Percentiles rank a stretch among this genome's conserved stretches.
These are phyloP conservation scores for Dryococelus australis DNA, from an alignment of 2,888 invertebrate species.

Conservation along the genomic window DNA sequence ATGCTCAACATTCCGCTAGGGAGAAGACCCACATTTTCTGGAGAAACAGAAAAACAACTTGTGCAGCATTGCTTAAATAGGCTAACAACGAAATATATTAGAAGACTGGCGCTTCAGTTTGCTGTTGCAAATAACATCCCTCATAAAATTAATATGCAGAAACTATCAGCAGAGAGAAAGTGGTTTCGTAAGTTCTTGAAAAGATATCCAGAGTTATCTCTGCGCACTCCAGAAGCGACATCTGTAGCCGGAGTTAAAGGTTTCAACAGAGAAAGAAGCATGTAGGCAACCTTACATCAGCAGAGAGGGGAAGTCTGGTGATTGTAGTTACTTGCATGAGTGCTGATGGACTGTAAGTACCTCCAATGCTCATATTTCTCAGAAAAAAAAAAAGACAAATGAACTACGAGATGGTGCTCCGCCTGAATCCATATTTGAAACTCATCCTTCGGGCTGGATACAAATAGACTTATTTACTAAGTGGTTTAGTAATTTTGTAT, in stretches of 20 bases:
- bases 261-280: slow-evolving; percentile 52
- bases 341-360: slow-evolving; percentile 52
- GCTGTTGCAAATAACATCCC: slow-evolving; percentile 44
- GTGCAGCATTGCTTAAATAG: slow-evolving; percentile 29
- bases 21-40: too few species aligned
- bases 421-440: slow-evolving; percentile 48
- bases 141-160: slow-evolving; percentile 43
- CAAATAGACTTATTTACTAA: slow-evolving; percentile 34
- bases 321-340: too few species aligned
- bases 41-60: too few species aligned
- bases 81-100: slow-evolving; percentile 42
- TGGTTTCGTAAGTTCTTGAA: slow-evolving; percentile 45
- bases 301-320: too few species aligned
- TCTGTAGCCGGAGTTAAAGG: slow-evolving; percentile 43
- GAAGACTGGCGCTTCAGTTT: slow-evolving; percentile 45
- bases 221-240: slow-evolving; percentile 42
- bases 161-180: slow-evolving; percentile 45
- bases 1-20: too few species aligned
- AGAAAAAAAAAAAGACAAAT: slow-evolving; percentile 51
- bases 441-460: too few species aligned
- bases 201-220: slow-evolving; percentile 43
- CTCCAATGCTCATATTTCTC: slow-evolving; percentile 55
- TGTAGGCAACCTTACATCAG: too few species aligned
- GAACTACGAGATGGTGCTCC: slow-evolving; percentile 52
- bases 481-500: slow-evolving; percentile 40